Evolutionary conservation across 1,140 invertebrate species (phyloP).

Genomic region (Pseudomyrmex gracilis): DNA sequence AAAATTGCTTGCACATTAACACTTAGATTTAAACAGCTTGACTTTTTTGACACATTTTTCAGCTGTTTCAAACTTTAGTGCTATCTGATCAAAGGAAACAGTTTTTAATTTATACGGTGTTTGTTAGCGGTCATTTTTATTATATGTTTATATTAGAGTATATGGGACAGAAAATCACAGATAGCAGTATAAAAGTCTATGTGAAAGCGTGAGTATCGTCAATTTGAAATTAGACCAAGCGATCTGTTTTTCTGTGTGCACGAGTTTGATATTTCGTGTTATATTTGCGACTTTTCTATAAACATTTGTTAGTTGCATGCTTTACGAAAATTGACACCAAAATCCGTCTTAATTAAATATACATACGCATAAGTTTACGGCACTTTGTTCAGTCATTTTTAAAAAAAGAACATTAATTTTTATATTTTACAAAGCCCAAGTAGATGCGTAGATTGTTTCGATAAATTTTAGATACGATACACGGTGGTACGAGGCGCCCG

Average conservation of each 20-base stretch:
- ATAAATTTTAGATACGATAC: slow-evolving; percentile 38
- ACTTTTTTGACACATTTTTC: not conserved
- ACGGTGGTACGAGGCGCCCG: slow-evolving; percentile 17
- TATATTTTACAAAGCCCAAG: no score
- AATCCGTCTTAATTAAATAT: no score
- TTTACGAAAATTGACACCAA: no score
- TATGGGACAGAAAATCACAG: slow-evolving; percentile 30
- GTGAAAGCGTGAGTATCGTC: slow-evolving; percentile 8
- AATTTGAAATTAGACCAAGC: no score
- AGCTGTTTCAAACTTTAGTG: slow-evolving; percentile 18
- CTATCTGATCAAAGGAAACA: not conserved
- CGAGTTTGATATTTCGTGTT: no score
- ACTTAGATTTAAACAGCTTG: not conserved
- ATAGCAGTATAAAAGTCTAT: slow-evolving; percentile 18
- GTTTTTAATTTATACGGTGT: not conserved
- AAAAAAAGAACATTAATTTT: no score
- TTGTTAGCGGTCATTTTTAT: slow-evolving; percentile 27
- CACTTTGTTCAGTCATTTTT: no score
- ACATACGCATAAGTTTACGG: no score
- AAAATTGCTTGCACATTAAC: no score
- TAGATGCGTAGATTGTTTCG: not conserved
- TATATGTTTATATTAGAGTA: slow-evolving; percentile 43
- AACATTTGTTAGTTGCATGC: no score
- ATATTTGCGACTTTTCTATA: no score
- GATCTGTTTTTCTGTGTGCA: no score